A percentile compares a stretch with the other conserved stretches of the same genome.
Evolutionary conservation across 2,113 vertebrate species (phyloP).

Genomic region (Chrysemys picta): DNA sequence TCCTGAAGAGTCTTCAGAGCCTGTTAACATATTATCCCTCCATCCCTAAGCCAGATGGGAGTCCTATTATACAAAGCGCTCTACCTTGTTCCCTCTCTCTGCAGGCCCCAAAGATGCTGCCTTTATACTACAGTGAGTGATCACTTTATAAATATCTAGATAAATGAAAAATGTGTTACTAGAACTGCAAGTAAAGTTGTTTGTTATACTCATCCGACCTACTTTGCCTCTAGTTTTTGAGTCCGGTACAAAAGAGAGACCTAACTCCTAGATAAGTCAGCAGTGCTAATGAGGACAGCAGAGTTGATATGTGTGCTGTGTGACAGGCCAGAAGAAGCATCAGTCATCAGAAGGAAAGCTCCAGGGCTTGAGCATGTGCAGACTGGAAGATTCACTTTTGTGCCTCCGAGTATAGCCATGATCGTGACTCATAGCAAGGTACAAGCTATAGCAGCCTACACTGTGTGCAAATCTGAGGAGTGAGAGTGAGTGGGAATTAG

Average conservation of each 20-base stretch:
- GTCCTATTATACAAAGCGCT: background rate
- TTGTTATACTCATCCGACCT: conserved; percentile 1
- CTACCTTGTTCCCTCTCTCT: background rate
- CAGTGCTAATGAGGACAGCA: background rate
- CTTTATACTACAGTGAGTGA: background rate
- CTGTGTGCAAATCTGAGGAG: background rate
- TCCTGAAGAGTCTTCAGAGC: background rate
- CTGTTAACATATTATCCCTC: accelerated
- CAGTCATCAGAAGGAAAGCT: background rate
- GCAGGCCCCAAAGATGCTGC: accelerated
- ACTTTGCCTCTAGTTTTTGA: background rate
- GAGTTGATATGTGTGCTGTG: background rate
- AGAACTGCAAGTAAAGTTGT: background rate
- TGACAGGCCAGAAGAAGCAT: background rate
- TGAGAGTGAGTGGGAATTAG: background rate
- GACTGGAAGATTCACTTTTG: background rate
- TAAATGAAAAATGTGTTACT: background rate
- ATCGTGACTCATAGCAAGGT: conserved; percentile 34
- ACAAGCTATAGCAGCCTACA: background rate
- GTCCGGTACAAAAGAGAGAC: background rate
- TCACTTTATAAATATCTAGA: background rate
- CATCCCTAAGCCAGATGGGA: accelerated
- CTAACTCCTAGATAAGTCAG: background rate
- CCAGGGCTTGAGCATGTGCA: background rate
- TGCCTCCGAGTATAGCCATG: accelerated